phyloP scores from a whole-genome alignment of 2,888 invertebrate genomes.

The Allolobophora icterica region DNA sequence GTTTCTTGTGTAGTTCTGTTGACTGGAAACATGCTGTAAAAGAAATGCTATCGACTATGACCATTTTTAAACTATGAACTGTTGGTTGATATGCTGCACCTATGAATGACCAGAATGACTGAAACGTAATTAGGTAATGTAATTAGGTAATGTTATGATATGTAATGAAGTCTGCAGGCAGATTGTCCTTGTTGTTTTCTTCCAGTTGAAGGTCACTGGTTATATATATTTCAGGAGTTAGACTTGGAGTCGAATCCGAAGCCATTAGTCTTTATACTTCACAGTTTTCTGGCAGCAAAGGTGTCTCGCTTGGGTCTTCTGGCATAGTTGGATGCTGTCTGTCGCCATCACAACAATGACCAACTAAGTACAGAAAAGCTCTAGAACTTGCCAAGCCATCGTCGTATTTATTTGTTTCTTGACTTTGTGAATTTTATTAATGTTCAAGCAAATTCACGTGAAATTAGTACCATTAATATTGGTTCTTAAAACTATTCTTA shows the following conservation, averaged over 20 bases:
- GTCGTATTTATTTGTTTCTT: background rate
- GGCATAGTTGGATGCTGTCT: constrained; percentile 55
- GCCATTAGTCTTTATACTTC: constrained; percentile 96
- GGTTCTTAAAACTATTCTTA: background rate
- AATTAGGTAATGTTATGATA: no score
- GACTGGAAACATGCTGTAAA: background rate
- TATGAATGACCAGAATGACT: no score
- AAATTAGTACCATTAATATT: background rate
- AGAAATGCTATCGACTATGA: no score
- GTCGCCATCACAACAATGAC: background rate
- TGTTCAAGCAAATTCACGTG: background rate
- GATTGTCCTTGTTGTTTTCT: background rate
- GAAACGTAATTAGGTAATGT: no score
- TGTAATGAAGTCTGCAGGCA: no score
- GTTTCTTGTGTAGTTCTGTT: background rate
- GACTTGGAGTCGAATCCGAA: constrained; percentile 97
- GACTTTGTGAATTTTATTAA: background rate
- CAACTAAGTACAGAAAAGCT: background rate
- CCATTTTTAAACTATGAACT: no score
- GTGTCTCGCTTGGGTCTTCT: constrained; percentile 85
- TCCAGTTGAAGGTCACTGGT: background rate
- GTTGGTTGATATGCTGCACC: no score
- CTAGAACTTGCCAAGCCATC: background rate
- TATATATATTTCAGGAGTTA: constrained; percentile 76
- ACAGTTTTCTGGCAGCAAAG: constrained; percentile 96